Evolutionary conservation across 2,113 vertebrate species (phyloP).

Genomic region (Spermophilus dauricus): DNA sequence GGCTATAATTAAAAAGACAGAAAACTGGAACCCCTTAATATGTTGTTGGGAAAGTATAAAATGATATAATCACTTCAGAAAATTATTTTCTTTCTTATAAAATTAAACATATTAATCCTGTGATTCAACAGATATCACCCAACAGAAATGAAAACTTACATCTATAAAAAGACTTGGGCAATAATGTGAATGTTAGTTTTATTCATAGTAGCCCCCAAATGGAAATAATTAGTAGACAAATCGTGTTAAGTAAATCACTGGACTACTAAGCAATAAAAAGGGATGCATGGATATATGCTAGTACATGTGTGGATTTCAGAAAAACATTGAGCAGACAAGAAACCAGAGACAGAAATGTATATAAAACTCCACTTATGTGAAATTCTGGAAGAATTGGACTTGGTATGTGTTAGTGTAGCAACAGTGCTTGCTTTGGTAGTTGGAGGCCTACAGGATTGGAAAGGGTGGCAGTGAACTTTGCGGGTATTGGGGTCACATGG

Average conservation of each 20-base stretch:
- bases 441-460: not conserved
- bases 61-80: not conserved
- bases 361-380: not conserved
- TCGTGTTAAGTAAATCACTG: not conserved
- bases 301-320: not conserved
- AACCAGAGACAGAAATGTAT: not conserved
- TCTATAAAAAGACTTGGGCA: not conserved
- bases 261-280: not conserved
- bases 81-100: not conserved
- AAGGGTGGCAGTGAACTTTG: not conserved
- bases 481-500: not conserved
- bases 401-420: not conserved
- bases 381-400: not conserved
- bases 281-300: not conserved
- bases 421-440: not conserved
- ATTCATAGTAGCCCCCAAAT: not conserved
- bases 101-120: not conserved
- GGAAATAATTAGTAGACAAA: conserved; percentile 19
- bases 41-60: not conserved
- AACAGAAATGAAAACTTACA: not conserved
- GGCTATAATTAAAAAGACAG: not conserved
- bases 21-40: not conserved
- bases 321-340: not conserved
- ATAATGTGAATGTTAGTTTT: not conserved
- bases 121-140: not conserved